phyloP scores from a whole-genome alignment of 2,888 invertebrate species.

The Epistrophella euchroma region DNA sequence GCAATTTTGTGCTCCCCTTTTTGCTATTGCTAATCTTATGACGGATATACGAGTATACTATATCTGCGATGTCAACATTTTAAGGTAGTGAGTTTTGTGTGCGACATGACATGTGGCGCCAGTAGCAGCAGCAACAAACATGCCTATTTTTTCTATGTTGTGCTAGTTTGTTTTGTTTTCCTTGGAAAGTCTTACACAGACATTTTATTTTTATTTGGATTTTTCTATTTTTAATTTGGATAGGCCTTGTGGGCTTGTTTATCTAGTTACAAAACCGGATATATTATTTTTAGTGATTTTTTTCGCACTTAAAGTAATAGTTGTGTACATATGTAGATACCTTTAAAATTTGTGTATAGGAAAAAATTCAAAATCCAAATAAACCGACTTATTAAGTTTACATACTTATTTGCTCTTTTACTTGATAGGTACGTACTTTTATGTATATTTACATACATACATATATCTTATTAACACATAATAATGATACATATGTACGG shows the following conservation, averaged over 20 bases:
- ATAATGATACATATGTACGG: too few species aligned
- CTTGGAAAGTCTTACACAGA: conserved; percentile 25
- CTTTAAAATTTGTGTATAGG: too few species aligned
- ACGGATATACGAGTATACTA: conserved; percentile 22
- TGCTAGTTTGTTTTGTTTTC: conserved; percentile 51
- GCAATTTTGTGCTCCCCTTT: conserved; percentile 11
- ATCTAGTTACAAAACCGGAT: conserved; percentile 62
- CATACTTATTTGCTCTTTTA: too few species aligned
- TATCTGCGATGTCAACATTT: conserved; percentile 60
- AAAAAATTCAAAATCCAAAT: too few species aligned
- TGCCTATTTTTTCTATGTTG: conserved; percentile 7
- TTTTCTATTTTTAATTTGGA: conserved; percentile 40
- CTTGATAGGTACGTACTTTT: too few species aligned
- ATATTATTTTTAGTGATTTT: conserved; percentile 48
- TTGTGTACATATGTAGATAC: too few species aligned
- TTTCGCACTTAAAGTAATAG: conserved; percentile 20
- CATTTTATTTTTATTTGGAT: conserved; percentile 17
- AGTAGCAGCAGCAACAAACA: conserved; percentile 22
- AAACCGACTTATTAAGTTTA: background rate
- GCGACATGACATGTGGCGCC: conserved; percentile 71
- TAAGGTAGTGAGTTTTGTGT: conserved; percentile 50
- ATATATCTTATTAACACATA: too few species aligned
- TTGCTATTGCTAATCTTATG: conserved; percentile 53
- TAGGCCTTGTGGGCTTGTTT: conserved; percentile 48
- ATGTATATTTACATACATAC: too few species aligned